These are phyloP conservation scores for Alauda arvensis DNA, from an alignment of 2,797 vertebrate genomes.

Conservation along the genomic window DNA sequence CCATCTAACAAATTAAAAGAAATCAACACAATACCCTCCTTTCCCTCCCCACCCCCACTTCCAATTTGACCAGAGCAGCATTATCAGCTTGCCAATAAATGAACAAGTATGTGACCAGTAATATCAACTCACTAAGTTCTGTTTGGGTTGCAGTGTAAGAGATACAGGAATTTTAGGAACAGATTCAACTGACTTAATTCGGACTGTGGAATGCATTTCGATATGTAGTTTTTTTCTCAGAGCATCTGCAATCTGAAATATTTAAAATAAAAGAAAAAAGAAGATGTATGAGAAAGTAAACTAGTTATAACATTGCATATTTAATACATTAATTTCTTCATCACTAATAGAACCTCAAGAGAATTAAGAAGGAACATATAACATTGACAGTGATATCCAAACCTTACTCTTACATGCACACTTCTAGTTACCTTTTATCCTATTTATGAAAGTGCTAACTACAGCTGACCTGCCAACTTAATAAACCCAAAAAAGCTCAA, in stretches of 20 bases:
- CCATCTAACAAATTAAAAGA: background rate
- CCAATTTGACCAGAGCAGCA: background rate
- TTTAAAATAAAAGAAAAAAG: conserved; percentile 12
- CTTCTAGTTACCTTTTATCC: background rate
- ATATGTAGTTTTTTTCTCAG: conserved; percentile 79
- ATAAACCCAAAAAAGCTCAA: background rate
- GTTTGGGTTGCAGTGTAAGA: conserved; percentile 79
- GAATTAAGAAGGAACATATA: background rate
- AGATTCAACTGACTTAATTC: conserved; percentile 82
- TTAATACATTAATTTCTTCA: background rate
- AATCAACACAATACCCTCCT: background rate
- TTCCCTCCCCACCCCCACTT: accelerated
- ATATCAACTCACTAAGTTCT: conserved; percentile 79
- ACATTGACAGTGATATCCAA: background rate
- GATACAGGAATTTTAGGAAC: conserved; percentile 78
- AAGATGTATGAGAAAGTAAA: background rate
- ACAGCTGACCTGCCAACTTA: background rate
- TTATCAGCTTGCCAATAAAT: background rate
- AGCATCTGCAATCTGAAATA: conserved; percentile 82
- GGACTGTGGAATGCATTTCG: conserved; percentile 82
- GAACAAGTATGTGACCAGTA: background rate
- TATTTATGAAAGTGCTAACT: background rate
- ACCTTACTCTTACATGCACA: background rate
- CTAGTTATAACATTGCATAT: background rate
- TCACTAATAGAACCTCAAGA: background rate